Evolutionary conservation across 2,888 invertebrate species (phyloP), one percentile per base, ranked within the genome.

Genomic region (Meliscaeva auricollis): DNA sequence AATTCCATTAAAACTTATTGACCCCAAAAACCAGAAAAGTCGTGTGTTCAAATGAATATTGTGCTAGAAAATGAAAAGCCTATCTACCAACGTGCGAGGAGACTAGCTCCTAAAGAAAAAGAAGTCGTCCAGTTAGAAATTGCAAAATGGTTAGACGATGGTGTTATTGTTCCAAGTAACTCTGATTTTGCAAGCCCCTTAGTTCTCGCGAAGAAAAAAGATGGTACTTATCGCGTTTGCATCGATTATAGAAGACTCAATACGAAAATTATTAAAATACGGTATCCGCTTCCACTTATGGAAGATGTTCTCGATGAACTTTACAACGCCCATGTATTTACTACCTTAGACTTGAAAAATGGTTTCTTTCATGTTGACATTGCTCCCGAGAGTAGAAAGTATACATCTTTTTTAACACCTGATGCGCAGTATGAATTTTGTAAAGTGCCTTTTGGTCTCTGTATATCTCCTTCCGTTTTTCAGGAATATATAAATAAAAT

Each of bases 331-430:
- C 77, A 54, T 6, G 88, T 56, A 30, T 90, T 89, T 46, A 89
- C 83, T 4, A 88, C 88, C 15, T 56, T 90, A 8, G 26, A 26
- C 26, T 26, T 26, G 26, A 26, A 26, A 26, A 26, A 26, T 26
- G 26, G 26, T 26, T 26, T 90, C 68, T 90, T 90, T 41, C 90
- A 91, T 52, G 88, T 91, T 0, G 87, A 87, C 5, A 73, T 91
- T 46, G 73, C 88, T 8, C 46, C 88, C 46, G 68, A 68, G 7
- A 87, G 88, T 11, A 60, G 64, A 20, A 87, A 88, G 48, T 87
- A 87, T 22, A 90, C 89, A 1, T 87, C 89, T 1, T 90, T 90
- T 58, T 79, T 89, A 2, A 89, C 89, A 2, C 88, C 87, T 0
- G 85, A 88, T 9, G 89, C 89, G 0, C 88, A 88, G 17, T 90